Evolutionary conservation across 2,888 invertebrate genomes (phyloP).

Genomic region (Megamerina dolium): DNA sequence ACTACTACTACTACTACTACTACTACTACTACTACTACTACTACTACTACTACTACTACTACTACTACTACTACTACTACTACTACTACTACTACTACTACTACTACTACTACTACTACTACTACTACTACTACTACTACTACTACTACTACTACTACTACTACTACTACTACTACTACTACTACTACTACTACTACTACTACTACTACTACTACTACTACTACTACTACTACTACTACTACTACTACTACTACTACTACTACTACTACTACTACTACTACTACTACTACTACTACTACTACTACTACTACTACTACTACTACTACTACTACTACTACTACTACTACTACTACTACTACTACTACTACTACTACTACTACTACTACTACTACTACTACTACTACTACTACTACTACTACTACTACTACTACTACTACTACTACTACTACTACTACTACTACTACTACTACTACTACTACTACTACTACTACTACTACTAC

Average conservation of each 20-base stretch:
- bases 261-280: slow-evolving; percentile 12
- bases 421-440: slow-evolving; percentile 1
- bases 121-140: neutral
- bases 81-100: slow-evolving; percentile 1
- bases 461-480: neutral
- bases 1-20: too few species aligned
- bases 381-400: slow-evolving; percentile 1
- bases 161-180: slow-evolving; percentile 1
- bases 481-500: neutral
- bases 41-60: neutral
- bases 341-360: neutral
- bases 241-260: slow-evolving; percentile 5
- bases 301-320: slow-evolving; percentile 2
- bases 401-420: slow-evolving; percentile 1
- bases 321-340: slow-evolving; percentile 1
- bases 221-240: neutral
- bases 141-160: slow-evolving; percentile 1
- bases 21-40: slow-evolving; percentile 1
- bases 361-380: neutral
- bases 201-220: slow-evolving; percentile 1
- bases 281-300: slow-evolving; percentile 1
- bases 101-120: slow-evolving; percentile 1
- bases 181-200: neutral
- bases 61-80: slow-evolving; percentile 1
- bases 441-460: neutral